phyloP scores from a whole-genome alignment of 2,113 vertebrate genomes.

The Leiothrix lutea region DNA sequence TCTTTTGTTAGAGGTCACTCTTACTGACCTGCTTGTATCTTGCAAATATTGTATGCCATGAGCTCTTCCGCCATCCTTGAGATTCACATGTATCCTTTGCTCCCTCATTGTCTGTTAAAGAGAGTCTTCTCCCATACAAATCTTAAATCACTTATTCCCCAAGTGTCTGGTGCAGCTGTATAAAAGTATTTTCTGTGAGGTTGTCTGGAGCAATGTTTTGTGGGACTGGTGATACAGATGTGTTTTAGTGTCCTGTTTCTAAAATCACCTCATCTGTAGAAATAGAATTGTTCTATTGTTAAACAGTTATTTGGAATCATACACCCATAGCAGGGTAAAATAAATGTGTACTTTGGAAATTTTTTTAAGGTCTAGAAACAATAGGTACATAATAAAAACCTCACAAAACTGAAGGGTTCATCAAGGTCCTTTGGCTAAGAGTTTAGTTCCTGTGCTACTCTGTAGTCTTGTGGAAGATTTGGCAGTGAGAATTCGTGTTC shows the following conservation, averaged over 20 bases:
- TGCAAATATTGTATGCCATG: background rate
- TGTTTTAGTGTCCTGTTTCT: constrained; percentile 1
- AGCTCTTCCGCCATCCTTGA: background rate
- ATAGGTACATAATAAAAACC: background rate
- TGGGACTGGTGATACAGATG: background rate
- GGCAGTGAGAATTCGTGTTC: background rate
- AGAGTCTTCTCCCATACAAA: background rate
- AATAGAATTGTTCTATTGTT: background rate
- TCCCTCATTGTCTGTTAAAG: background rate
- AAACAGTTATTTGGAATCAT: background rate
- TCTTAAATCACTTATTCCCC: background rate
- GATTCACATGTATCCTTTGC: background rate
- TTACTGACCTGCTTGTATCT: background rate
- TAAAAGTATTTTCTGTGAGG: background rate
- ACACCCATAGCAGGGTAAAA: background rate
- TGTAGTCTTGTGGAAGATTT: background rate
- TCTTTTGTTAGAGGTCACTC: background rate
- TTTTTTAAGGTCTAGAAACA: background rate
- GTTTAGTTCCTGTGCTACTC: background rate
- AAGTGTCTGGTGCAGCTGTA: constrained; percentile 1
- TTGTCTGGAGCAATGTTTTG: background rate
- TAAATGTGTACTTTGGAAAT: background rate
- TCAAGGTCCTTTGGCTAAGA: background rate
- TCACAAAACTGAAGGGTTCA: background rate
- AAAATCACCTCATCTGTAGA: background rate